Base-by-base conservation (phyloP, 2,888 invertebrate genomes). In the Chromoteleia sp. region DNA sequence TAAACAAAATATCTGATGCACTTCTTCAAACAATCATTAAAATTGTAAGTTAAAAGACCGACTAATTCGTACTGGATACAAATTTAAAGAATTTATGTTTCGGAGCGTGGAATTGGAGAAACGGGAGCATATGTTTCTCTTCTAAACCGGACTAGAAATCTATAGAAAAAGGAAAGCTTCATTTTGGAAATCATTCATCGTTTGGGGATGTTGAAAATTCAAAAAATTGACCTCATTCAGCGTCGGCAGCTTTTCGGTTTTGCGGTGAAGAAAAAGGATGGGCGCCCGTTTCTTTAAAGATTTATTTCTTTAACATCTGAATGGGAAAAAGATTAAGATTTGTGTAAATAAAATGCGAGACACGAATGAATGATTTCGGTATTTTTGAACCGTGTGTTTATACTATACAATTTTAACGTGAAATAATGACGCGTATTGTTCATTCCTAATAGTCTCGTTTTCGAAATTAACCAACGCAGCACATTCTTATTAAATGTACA, bases 101-200 rank as follows among this genome's bases (percentile, higher is more conserved):
- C n/a, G 43, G 6, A 43, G 10, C 10, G 2, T 43, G 15, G 43
- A 43, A 43, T 48, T 48, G 5, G n/a, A 25, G n/a, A 48, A 25
- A 19, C 2, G 5, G 17, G 17, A 45, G 17, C 45, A 45, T 45
- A 48, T 48, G 21, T 10, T 25, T 48, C n/a, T 25, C 12, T 2
- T 48, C 21, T 48, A 10, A 21, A n/a, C 25, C 10, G 25, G n/a
- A 25, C 25, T 25, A 48, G 5, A 48, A 48, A 48, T 48, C 15
- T 48, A 4, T 58, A 39, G 30, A 25, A n/a, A 36, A n/a, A 39
- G 39, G 25, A 56, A 25, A 14, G 0, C 15, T 6, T 25, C 25
- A 25, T 25, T 50, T 25, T 12, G 6, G 50, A 52, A 29, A 8
- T 17, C 17, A n/a, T 54, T 54, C 17, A 54, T 10, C 15, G 29